Conservation (phyloP, 2,113 vertebrate species). For the Psittacula cyanocephala region DNA sequence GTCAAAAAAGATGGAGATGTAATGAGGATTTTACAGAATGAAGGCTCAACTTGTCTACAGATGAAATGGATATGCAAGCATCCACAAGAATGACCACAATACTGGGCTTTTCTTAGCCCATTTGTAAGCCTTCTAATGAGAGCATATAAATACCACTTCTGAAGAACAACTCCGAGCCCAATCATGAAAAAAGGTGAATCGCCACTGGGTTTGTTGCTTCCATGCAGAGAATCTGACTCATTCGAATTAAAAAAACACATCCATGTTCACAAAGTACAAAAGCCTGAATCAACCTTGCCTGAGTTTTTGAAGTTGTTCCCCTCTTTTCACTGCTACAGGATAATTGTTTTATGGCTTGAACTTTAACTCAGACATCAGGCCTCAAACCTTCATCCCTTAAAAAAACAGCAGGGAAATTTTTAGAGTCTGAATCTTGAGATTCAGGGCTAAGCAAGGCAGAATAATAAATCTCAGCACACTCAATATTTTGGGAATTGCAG, state of each 20-base stretch:
- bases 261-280: background rate
- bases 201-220: background rate
- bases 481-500: conserved; percentile 7
- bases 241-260: background rate
- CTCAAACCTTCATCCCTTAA: background rate
- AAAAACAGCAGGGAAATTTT: background rate
- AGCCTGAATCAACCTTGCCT: background rate
- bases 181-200: background rate
- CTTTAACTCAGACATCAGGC: background rate
- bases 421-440: background rate
- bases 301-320: background rate
- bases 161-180: background rate
- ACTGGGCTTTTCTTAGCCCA: background rate
- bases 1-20: background rate
- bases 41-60: background rate
- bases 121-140: background rate
- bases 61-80: background rate
- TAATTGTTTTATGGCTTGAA: background rate
- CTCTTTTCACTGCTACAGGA: background rate
- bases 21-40: background rate
- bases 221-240: background rate
- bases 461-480: conserved; percentile 40
- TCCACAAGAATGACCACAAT: background rate
- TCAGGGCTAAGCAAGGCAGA: conserved; percentile 4
- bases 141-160: background rate